Percentiles rank a stretch among this genome's conserved stretches.
These are phyloP conservation scores for Ricordea florida DNA, from an alignment of 92 coral and sea anemone genomes.

Conservation along the genomic window DNA sequence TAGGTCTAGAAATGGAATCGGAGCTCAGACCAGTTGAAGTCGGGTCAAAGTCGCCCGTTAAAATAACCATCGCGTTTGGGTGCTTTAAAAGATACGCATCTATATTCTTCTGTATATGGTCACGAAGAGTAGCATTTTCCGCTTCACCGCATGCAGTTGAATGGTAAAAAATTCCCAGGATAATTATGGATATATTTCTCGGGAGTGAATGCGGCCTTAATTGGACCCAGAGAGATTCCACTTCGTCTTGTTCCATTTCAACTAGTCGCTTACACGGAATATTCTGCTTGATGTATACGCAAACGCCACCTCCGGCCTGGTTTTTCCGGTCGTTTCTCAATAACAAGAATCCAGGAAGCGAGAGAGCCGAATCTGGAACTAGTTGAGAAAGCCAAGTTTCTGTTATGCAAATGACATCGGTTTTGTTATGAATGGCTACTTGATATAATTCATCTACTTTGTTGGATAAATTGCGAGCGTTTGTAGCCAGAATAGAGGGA, in stretches of 20 bases:
- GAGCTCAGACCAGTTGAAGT: slow-evolving; percentile 27
- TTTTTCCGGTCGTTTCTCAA: slow-evolving; percentile 55
- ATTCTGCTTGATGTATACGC: slow-evolving; percentile 37
- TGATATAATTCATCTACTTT: slow-evolving; percentile 21
- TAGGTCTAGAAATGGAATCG: slow-evolving; percentile 14
- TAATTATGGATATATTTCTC: slow-evolving; percentile 19
- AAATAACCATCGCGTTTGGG: slow-evolving; percentile 14
- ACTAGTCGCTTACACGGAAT: slow-evolving; percentile 37
- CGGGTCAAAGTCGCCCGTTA: slow-evolving; percentile 43
- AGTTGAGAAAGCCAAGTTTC: slow-evolving; percentile 46
- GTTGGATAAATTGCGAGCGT: background rate
- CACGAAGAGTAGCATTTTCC: slow-evolving; percentile 37
- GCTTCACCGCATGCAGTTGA: slow-evolving; percentile 22
- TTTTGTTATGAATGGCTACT: slow-evolving; percentile 12
- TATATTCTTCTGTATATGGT: slow-evolving; percentile 20
- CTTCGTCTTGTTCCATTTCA: slow-evolving; percentile 19
- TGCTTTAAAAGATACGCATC: background rate
- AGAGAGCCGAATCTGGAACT: slow-evolving; percentile 34
- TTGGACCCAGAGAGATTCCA: slow-evolving; percentile 32
- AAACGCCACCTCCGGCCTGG: slow-evolving; percentile 46
- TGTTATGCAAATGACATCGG: slow-evolving; percentile 46
- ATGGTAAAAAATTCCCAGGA: slow-evolving; percentile 24
- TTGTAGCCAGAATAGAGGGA: slow-evolving; percentile 27
- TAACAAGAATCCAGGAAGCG: slow-evolving; percentile 37
- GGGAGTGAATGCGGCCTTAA: slow-evolving; percentile 30